A percentile compares a stretch with the other conserved stretches of the same genome.
These are phyloP conservation scores for Nothobranchius kuhntae DNA, from an alignment of 2,113 vertebrate genomes.

Conservation along the genomic window DNA sequence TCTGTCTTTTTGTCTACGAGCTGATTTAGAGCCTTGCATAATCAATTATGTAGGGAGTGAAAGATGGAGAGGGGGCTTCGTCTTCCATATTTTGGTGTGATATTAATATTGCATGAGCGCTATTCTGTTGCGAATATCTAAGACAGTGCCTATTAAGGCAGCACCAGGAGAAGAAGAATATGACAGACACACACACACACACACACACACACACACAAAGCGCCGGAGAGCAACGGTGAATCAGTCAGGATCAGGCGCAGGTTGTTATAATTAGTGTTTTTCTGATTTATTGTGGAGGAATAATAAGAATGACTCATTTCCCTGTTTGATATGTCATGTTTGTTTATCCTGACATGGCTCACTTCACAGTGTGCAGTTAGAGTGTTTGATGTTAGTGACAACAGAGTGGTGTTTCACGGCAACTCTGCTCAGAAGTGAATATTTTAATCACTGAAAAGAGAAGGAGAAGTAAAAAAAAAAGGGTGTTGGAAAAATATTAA, in stretches of 20 bases:
- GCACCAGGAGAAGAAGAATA: constrained; percentile 63
- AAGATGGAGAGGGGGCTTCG: constrained; percentile 74
- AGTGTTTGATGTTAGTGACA: constrained; percentile 49
- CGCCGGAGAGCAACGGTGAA: constrained; percentile 52
- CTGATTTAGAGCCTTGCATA: constrained; percentile 82
- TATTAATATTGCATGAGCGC: constrained; percentile 85
- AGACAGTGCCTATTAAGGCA: constrained; percentile 79
- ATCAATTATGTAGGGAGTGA: constrained; percentile 81
- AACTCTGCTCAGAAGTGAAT: constrained; percentile 66
- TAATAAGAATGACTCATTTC: constrained; percentile 69
- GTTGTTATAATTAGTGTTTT: constrained; percentile 75
- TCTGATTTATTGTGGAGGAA: constrained; percentile 64
- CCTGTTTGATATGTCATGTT: constrained; percentile 72
- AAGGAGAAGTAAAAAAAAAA: constrained; percentile 52
- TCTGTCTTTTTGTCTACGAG: constrained; percentile 60
- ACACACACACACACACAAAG: constrained; percentile 27
- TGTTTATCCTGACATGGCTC: constrained; percentile 68
- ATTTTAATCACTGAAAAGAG: constrained; percentile 52
- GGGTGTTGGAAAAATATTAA: constrained; percentile 9
- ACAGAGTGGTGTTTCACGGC: constrained; percentile 46
- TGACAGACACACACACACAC: constrained; percentile 53
- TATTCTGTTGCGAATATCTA: constrained; percentile 83
- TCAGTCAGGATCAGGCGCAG: constrained; percentile 55
- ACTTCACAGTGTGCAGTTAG: constrained; percentile 35
- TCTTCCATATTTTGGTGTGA: constrained; percentile 82